phyloP scores from a whole-genome alignment of 1,140 invertebrate species.

The Nomia melanderi region DNA sequence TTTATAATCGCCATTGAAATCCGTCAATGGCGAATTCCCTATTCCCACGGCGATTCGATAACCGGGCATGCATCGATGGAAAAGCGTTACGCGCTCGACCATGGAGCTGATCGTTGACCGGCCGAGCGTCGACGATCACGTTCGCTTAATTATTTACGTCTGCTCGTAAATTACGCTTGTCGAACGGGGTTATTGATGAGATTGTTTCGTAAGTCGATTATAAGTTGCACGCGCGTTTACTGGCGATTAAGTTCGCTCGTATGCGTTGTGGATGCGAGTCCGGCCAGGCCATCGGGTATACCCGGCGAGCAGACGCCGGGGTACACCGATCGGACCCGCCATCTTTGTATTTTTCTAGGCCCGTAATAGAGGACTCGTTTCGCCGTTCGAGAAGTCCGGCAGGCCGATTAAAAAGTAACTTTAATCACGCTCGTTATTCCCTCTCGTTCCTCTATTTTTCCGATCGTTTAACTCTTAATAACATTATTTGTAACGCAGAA shows the following conservation, averaged over 20 bases:
- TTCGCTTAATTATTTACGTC: slow-evolving; percentile 52
- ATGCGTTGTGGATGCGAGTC: slow-evolving; percentile 15
- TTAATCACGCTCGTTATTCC: slow-evolving; percentile 9
- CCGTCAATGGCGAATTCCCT: background rate
- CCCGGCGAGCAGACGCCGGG: background rate
- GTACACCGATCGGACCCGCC: background rate
- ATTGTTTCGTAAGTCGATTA: slow-evolving; percentile 53
- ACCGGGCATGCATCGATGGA: background rate
- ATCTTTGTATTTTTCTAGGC: slow-evolving; percentile 7
- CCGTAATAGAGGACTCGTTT: slow-evolving; percentile 15
- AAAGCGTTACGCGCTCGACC: slow-evolving; percentile 15
- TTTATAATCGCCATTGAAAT: background rate
- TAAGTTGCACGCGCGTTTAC: slow-evolving; percentile 42
- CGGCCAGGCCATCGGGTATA: slow-evolving; percentile 2
- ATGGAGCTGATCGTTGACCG: slow-evolving; percentile 24
- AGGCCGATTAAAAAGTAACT: slow-evolving; percentile 5
- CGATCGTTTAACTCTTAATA: slow-evolving; percentile 2
- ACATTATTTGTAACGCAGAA: background rate
- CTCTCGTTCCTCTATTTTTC: background rate
- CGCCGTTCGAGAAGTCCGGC: background rate
- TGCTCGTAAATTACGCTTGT: slow-evolving; percentile 53
- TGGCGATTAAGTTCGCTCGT: slow-evolving; percentile 34
- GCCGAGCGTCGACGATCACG: slow-evolving; percentile 36
- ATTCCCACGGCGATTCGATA: background rate
- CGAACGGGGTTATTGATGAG: slow-evolving; percentile 49